Conservation (phyloP, 2,888 invertebrate species). For the Ceratothoa steindachneri region DNA sequence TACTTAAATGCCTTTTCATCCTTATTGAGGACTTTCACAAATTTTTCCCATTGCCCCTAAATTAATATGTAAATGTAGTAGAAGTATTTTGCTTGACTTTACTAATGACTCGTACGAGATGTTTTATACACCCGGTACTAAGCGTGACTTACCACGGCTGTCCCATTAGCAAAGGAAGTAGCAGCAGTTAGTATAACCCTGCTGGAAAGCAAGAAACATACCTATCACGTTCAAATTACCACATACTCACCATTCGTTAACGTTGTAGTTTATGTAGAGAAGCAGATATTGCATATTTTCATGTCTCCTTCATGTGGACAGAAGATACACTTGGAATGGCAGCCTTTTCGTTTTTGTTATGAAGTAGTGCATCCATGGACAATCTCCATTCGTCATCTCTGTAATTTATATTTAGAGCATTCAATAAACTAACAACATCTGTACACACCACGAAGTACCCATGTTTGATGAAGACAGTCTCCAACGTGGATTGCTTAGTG, state of each 20-base stretch:
- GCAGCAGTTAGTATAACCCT: conserved; percentile 4
- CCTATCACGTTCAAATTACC: conserved; percentile 6
- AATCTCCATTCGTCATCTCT: neutral
- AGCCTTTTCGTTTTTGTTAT: conserved; percentile 14
- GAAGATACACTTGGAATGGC: conserved; percentile 11
- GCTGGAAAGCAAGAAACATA: conserved; percentile 6
- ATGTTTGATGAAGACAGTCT: neutral
- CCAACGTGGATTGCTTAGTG: neutral
- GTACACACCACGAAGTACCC: neutral
- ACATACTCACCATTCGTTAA: conserved; percentile 6
- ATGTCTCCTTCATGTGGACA: conserved; percentile 3
- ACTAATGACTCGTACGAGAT: neutral
- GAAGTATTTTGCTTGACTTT: neutral
- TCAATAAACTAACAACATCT: neutral
- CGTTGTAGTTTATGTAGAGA: conserved; percentile 8
- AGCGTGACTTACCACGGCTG: neutral
- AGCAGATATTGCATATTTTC: conserved; percentile 15
- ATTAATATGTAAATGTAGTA: neutral
- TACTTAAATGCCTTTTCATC: neutral
- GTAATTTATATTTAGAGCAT: neutral
- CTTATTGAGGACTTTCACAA: neutral
- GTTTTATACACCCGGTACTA: neutral
- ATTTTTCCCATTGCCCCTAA: no score
- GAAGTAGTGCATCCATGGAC: conserved; percentile 4
- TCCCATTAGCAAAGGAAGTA: neutral